These are phyloP conservation scores for Guaruba guarouba DNA, from an alignment of 2,113 vertebrate genomes.

Conservation along the genomic window DNA sequence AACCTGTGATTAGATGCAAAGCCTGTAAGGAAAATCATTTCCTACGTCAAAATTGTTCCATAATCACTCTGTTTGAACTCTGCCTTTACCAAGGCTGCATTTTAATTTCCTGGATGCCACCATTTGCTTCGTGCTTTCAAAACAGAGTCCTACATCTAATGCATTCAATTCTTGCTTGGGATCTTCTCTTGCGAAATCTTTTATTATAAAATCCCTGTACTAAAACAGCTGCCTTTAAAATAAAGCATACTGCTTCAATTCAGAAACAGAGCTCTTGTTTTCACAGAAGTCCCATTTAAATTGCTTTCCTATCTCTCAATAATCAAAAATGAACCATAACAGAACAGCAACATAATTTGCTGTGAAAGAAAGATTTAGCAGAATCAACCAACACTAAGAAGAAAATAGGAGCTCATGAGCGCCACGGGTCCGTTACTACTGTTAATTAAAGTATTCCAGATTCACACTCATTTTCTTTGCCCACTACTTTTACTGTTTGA, in stretches of 20 bases:
- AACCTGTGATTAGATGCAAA: background rate
- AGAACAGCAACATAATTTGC: constrained; percentile 26
- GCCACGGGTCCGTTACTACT: constrained; percentile 3
- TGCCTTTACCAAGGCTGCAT: background rate
- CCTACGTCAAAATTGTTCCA: background rate
- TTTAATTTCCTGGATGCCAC: constrained; percentile 14
- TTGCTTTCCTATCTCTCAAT: background rate
- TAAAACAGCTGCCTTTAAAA: constrained; percentile 6
- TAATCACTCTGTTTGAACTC: background rate
- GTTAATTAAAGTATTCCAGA: constrained; percentile 56
- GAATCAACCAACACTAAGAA: constrained; percentile 40
- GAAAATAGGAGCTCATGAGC: constrained; percentile 14
- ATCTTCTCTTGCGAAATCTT: background rate
- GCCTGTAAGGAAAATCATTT: background rate
- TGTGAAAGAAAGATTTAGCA: constrained; percentile 33
- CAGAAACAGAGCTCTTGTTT: background rate
- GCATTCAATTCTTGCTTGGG: background rate
- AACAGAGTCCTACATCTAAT: background rate
- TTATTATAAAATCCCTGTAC: background rate
- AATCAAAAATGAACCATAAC: constrained; percentile 29
- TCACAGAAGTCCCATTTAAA: background rate
- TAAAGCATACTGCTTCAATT: background rate
- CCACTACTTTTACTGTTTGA: constrained; percentile 30
- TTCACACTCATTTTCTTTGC: constrained; percentile 40
- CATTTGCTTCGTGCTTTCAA: background rate